Conservation (phyloP, 1,140 invertebrate genomes). For the Gryon sp. region DNA sequence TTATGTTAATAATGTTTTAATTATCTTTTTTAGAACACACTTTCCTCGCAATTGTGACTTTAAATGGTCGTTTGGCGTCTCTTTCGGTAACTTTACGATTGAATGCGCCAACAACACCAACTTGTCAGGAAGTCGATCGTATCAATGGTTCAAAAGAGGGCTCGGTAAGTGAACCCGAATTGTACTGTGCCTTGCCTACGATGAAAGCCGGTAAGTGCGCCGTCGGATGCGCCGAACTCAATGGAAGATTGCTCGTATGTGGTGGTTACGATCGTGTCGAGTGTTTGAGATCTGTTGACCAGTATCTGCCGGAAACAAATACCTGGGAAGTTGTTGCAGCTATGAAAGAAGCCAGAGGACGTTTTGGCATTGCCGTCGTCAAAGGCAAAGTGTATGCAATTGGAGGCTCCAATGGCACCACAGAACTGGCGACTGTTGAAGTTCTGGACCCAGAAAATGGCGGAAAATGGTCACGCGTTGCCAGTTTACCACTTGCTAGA, state of each 20-base stretch:
- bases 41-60: slow-evolving; percentile 84
- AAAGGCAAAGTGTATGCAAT: slow-evolving; percentile 86
- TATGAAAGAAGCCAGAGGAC: slow-evolving; percentile 86
- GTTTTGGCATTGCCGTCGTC: slow-evolving; percentile 87
- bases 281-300: slow-evolving; percentile 87
- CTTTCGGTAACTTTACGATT: slow-evolving; percentile 84
- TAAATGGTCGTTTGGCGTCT: slow-evolving; percentile 82
- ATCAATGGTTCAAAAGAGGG: slow-evolving; percentile 54
- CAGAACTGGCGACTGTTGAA: slow-evolving; percentile 86
- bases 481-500: slow-evolving; percentile 83
- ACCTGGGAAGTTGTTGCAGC: slow-evolving; percentile 83
- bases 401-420: slow-evolving; percentile 88
- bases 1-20: no score
- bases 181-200: slow-evolving; percentile 83
- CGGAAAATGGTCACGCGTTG: slow-evolving; percentile 83
- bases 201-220: slow-evolving; percentile 87
- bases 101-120: slow-evolving; percentile 77
- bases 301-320: slow-evolving; percentile 85
- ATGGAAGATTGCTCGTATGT: slow-evolving; percentile 86
- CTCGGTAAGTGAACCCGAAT: slow-evolving; percentile 77
- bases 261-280: slow-evolving; percentile 93
- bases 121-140: slow-evolving; percentile 69
- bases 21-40: slow-evolving; percentile 79
- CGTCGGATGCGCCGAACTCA: slow-evolving; percentile 85
- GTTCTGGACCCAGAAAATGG: slow-evolving; percentile 79